Conservation (phyloP, 2,113 vertebrate species). For the Corynorhinus townsendii region DNA sequence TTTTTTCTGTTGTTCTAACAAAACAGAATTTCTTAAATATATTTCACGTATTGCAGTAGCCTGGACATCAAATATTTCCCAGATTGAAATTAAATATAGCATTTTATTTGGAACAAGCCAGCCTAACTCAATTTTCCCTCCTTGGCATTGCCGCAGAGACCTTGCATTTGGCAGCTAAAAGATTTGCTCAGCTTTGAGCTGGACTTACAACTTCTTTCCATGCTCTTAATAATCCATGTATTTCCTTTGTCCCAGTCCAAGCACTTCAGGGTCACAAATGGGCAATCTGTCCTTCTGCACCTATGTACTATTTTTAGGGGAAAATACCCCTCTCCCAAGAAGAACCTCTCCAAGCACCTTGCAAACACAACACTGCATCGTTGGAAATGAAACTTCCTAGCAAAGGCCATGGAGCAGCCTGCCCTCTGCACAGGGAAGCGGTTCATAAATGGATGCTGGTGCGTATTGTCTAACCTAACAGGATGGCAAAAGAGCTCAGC, state of each 20-base stretch:
- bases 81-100: slow-evolving; percentile 63
- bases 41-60: slow-evolving; percentile 3
- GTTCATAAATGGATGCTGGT: background rate
- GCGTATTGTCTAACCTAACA: background rate
- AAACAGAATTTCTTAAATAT: slow-evolving; percentile 46
- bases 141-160: background rate
- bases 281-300: background rate
- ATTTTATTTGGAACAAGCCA: slow-evolving; percentile 53
- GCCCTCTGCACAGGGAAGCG: background rate
- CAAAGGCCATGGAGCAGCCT: background rate
- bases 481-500: background rate
- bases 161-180: slow-evolving; percentile 43
- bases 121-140: slow-evolving; percentile 30
- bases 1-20: background rate
- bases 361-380: background rate
- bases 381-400: background rate
- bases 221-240: background rate
- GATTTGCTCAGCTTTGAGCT: background rate
- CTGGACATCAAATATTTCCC: slow-evolving; percentile 62
- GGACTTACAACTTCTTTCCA: background rate
- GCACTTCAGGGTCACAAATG: background rate
- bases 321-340: background rate
- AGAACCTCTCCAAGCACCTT: background rate
- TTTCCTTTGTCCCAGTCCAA: background rate
- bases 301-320: background rate